Conservation (phyloP, 2,113 vertebrate species). For the Myrmophylax atrothorax region DNA sequence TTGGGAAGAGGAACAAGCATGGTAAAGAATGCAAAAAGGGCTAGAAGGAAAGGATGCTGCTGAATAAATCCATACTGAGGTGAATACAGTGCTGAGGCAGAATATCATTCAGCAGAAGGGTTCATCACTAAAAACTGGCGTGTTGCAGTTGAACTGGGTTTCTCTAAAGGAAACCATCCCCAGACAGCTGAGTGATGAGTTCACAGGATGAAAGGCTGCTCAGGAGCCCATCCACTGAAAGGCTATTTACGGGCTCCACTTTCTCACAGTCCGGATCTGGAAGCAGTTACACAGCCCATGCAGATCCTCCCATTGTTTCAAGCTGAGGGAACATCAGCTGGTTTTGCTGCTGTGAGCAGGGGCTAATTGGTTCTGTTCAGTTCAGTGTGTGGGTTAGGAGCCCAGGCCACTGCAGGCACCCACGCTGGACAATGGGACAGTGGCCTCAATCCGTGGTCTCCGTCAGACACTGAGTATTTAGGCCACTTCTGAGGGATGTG, state of each 20-base stretch:
- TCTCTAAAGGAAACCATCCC: constrained; percentile 52
- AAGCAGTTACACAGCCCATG: constrained; percentile 30
- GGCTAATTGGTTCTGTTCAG: constrained; percentile 60
- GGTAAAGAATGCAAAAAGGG: not conserved
- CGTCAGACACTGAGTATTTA: not conserved
- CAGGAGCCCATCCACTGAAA: constrained; percentile 48
- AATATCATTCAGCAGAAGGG: not conserved
- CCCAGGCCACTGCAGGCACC: not conserved
- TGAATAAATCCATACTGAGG: not conserved
- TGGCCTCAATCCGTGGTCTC: not conserved
- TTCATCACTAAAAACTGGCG: not conserved
- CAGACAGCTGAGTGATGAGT: constrained; percentile 59
- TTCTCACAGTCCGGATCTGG: constrained; percentile 57
- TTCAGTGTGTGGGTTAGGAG: constrained; percentile 53
- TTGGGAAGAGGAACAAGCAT: not conserved
- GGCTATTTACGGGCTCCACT: constrained; percentile 62
- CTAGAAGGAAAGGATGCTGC: constrained; percentile 18
- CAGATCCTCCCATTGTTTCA: constrained; percentile 61
- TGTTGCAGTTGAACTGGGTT: not conserved
- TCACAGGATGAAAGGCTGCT: constrained; percentile 61
- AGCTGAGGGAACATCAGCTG: constrained; percentile 57
- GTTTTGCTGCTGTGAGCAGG: constrained; percentile 50
- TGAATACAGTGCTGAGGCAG: not conserved
- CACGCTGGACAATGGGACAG: constrained; percentile 15
- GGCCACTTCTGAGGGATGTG: constrained; percentile 9